Conservation (phyloP, 2,888 invertebrate genomes). For the Tiliacea aurago region DNA sequence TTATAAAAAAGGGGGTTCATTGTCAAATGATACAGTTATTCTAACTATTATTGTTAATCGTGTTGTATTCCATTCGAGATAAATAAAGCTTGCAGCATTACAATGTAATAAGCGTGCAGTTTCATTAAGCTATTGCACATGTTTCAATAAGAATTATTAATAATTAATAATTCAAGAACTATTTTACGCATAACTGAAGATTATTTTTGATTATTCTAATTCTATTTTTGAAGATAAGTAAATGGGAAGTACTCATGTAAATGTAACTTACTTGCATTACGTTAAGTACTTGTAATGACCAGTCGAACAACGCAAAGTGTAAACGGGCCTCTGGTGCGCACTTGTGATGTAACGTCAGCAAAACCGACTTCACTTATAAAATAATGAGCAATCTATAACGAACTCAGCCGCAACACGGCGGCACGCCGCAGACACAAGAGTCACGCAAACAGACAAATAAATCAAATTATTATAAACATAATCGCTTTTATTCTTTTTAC, state of each 20-base stretch:
- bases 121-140: slow-evolving; percentile 1
- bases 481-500: neutral
- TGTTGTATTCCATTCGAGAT: neutral
- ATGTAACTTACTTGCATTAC: neutral
- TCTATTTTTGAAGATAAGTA: too few relatives aligned
- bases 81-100: neutral
- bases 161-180: too few relatives aligned
- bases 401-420: too few relatives aligned
- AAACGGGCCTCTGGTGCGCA: neutral
- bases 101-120: neutral
- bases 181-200: neutral
- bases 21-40: slow-evolving; percentile 16
- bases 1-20: neutral
- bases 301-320: slow-evolving; percentile 2
- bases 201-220: neutral
- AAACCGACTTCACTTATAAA: slow-evolving; percentile 49
- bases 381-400: slow-evolving; percentile 49
- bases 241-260: neutral
- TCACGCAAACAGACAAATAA: slow-evolving; percentile 18
- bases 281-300: slow-evolving; percentile 21
- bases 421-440: neutral
- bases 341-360: slow-evolving; percentile 49
- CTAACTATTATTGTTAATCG: neutral
- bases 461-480: slow-evolving; percentile 21
- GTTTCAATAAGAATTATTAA: neutral